Base-by-base conservation (phyloP, 2,797 vertebrate genomes). In the Sardinella longiceps region DNA sequence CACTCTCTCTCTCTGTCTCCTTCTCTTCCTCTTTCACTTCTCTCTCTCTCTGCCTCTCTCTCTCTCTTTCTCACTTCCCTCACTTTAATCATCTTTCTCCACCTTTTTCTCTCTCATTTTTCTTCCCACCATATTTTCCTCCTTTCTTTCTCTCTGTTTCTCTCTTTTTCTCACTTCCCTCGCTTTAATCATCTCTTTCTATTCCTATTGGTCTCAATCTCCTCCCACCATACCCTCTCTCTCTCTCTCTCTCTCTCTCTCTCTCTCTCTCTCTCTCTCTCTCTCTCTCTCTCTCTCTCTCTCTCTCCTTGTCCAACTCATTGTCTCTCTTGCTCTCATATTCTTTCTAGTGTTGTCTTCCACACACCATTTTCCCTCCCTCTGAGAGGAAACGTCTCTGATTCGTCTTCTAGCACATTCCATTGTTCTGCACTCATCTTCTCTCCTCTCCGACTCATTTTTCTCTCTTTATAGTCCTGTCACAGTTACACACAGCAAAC, bases 391-490 rank as follows among this genome's bases (percentile, higher is more conserved):
- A n/a, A n/a, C n/a, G n/a, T 33, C 28, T 30, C 28, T 70, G 28
- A 33, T 3, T 12, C 10, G 12, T 7, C 5, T 5, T 37, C 63
- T 70, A 30, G 63, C 4, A 33, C 30, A 74, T 74, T 74, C 30
- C 5, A 74, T 74, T 74, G 30, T 74, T 74, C 30, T 74, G 6
- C 33, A 37, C 30, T 74, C 14, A 18, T 74, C 30, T 74, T 74
- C 30, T 18, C 20, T 37, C 18, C 12, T 70, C 63, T 33, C 25
- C 23, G 63, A 33, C 63, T 70, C 63, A 70, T 70, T 70, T 70
- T 70, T 70, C 63, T 70, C 63, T 74, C 66, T 74, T 74, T 74
- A 28, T 74, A 30, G 66, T 74, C 30, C 66, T 81, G 77, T 89
- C 86, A 70, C 30, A 70, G 46, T 48, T 10, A 48, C 46, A 48